Conservation (phyloP, 2,888 invertebrate species). For the Pollenia labialis region DNA sequence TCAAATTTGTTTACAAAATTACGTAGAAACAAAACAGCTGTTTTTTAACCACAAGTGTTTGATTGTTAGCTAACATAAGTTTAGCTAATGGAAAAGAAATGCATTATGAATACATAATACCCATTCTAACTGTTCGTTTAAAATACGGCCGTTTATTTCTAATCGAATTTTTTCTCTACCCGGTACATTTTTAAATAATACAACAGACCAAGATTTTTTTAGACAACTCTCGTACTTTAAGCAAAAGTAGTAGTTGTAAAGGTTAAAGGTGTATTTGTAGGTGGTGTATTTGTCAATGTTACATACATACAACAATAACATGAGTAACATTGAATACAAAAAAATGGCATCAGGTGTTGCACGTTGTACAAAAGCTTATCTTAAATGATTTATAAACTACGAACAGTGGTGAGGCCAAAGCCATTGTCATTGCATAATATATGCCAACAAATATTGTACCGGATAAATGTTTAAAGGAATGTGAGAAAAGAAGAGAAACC, state of each 20-base stretch:
- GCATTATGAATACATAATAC: too few relatives aligned
- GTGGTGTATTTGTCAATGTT: constrained; percentile 29
- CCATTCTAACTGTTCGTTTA: too few relatives aligned
- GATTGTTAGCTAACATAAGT: too few relatives aligned
- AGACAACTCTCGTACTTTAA: background rate
- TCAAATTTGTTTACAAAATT: too few relatives aligned
- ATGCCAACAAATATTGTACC: constrained; percentile 76
- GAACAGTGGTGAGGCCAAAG: constrained; percentile 81
- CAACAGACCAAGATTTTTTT: background rate
- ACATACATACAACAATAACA: constrained; percentile 54
- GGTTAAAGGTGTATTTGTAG: constrained; percentile 28
- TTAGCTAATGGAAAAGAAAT: too few relatives aligned
- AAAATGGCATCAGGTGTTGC: constrained; percentile 81
- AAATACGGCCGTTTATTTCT: too few relatives aligned
- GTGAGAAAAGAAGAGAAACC: background rate
- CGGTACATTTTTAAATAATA: background rate
- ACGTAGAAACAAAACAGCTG: too few relatives aligned
- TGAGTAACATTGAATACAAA: constrained; percentile 44
- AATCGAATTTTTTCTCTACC: background rate
- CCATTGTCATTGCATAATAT: constrained; percentile 83
- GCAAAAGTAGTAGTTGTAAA: constrained; percentile 5
- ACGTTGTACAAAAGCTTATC: constrained; percentile 82
- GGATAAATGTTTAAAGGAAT: constrained; percentile 10
- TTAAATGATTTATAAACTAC: constrained; percentile 83
- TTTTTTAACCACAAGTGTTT: too few relatives aligned